Conservation (phyloP, 2,113 vertebrate species). For the Paramisgurnus dabryanus region DNA sequence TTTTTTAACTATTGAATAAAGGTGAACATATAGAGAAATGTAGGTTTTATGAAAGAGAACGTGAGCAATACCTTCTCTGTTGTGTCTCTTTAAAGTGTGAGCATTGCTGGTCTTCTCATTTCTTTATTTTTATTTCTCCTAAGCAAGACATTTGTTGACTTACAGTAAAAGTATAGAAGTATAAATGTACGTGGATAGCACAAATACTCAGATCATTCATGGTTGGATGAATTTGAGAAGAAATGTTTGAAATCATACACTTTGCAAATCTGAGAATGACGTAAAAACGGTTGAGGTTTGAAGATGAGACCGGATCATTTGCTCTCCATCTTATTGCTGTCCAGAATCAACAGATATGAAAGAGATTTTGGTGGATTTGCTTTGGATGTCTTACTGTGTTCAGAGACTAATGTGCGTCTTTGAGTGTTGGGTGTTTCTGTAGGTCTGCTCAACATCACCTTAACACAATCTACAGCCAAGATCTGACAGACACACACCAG, state of each 20-base stretch:
- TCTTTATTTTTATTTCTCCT: no score
- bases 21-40: no score
- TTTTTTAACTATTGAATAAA: no score
- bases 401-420: conserved; percentile 1
- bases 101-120: no score
- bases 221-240: background rate
- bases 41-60: no score
- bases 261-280: no score
- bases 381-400: background rate
- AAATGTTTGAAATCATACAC: background rate
- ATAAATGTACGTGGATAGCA: background rate
- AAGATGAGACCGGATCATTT: no score
- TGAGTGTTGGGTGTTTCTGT: conserved; percentile 26
- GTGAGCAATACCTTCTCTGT: no score
- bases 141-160: background rate
- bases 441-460: conserved; percentile 43
- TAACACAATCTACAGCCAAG: conserved; percentile 48
- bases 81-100: no score
- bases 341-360: background rate
- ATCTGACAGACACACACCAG: conserved; percentile 64
- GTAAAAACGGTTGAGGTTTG: no score
- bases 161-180: background rate
- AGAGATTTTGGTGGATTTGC: background rate
- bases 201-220: background rate
- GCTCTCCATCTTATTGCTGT: no score